A percentile compares a stretch with the other conserved stretches of the same genome.
These are phyloP conservation scores for Montipora sp. DNA, from an alignment of 64 coral and sea anemone genomes.

Conservation along the genomic window DNA sequence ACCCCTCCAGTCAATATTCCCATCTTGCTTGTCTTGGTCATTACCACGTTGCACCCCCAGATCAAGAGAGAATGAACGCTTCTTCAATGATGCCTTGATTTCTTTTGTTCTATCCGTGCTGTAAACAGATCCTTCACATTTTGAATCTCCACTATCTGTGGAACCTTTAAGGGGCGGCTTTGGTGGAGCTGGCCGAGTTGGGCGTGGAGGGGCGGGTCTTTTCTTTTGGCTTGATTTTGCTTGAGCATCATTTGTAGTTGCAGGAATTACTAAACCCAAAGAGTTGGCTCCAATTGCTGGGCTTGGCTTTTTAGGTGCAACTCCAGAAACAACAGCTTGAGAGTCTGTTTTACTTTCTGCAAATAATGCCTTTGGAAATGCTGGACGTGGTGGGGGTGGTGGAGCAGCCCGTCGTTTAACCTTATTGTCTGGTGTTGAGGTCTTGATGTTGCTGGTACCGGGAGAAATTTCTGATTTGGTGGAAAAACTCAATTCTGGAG, in stretches of 20 bases:
- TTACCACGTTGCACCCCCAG: neutral
- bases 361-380: slow-evolving; percentile 14
- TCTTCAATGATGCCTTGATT: neutral
- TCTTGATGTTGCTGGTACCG: neutral
- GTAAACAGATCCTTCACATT: neutral
- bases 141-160: neutral
- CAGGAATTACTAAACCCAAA: neutral
- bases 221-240: slow-evolving; percentile 30
- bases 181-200: neutral
- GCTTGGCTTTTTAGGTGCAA: neutral
- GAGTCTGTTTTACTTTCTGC: neutral
- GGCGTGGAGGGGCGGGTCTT: slow-evolving; percentile 23
- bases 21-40: neutral
- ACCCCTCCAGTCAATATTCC: neutral
- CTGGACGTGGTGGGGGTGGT: neutral
- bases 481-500: slow-evolving; percentile 21
- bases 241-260: neutral
- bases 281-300: neutral
- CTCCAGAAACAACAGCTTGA: neutral
- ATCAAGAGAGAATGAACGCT: neutral
- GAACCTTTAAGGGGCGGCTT: neutral
- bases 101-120: neutral
- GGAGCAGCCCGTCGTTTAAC: slow-evolving; percentile 13
- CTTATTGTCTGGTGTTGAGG: slow-evolving; percentile 28
- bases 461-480: slow-evolving; percentile 11